Conservation (phyloP, 2,797 vertebrate species). For the Delichon dasypus region DNA sequence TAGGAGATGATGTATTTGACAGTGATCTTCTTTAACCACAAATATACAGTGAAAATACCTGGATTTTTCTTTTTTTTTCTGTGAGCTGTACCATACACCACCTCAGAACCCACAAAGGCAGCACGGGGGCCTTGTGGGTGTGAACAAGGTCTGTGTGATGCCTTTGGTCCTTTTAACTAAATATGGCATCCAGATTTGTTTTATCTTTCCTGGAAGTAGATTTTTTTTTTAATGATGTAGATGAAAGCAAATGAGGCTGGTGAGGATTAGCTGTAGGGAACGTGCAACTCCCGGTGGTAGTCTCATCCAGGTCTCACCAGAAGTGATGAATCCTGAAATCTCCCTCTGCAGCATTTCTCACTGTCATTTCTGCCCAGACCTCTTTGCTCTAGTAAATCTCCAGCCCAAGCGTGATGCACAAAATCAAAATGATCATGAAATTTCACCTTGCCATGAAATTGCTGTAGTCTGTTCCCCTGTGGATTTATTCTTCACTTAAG, state of each 20-base stretch:
- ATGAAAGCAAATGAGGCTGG: constrained; percentile 1
- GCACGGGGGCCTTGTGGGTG: not conserved
- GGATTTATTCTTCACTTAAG: not conserved
- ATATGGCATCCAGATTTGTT: not conserved
- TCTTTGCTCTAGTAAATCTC: not conserved
- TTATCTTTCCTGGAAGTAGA: not conserved
- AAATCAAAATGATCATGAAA: not conserved
- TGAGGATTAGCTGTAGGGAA: not conserved
- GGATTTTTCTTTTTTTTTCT: not conserved
- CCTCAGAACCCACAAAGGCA: not conserved
- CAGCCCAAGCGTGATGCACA: not conserved
- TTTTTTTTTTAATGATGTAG: not conserved
- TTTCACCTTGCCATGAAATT: not conserved
- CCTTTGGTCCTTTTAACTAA: not conserved
- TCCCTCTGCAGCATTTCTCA: not conserved
- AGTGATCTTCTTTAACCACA: not conserved
- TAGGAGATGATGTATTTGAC: not conserved
- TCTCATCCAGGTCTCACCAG: not conserved
- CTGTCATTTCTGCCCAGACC: not conserved
- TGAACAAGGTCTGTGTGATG: not conserved
- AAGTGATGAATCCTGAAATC: not conserved
- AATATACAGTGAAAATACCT: not conserved
- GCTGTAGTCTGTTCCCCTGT: not conserved
- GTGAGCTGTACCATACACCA: not conserved
- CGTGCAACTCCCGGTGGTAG: not conserved